Evolutionary conservation across 2,113 vertebrate species (phyloP), one percentile per base, ranked within the genome.

Genomic region (Lutjanus erythropterus): DNA sequence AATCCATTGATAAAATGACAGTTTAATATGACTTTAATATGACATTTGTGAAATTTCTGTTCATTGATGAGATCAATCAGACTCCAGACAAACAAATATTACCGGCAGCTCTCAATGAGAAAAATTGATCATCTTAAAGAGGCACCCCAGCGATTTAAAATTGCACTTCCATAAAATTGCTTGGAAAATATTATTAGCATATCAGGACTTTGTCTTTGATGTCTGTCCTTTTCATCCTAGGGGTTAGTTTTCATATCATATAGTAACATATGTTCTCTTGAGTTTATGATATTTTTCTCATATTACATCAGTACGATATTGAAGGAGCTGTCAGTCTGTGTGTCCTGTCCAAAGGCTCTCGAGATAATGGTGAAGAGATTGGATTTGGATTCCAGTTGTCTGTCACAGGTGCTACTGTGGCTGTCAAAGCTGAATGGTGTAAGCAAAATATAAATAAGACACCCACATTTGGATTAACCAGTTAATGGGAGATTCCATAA

Each of bases 291-390:
- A 35, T 69, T 41, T 69, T 58, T n/a, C 11, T 42, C 47, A 19
- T 50, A 29, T 23, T 31, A 64, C 71, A 83, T 68, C 70, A 75
- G 52, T 31, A 15, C 61, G 50, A 72, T 65, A 69, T 65, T 81
- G 76, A 70, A 78, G 42, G 25, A 49, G 58, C 58, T 62, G 71
- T 70, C 78, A 79, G 50, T 53, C 67, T 41, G 29, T 50, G 59
- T 19, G 15, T 79, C 19, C 50, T 67, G 59, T 79, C 59, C 50
- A 53, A 23, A 66, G 59, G 75, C 66, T 35, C 47, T 35, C 2
- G 12, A 62, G 68, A 80, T 73, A 77, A 70, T 23, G 1, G 4
- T 5, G 50, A 73, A 70, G 68, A 64, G 33, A 83, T 83, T 27
- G 67, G 55, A 67, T 52, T 80, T 23, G 50, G 25, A 27, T 53